Conservation (phyloP, 1,140 invertebrate species). For the Trialeurodes vaporariorum region DNA sequence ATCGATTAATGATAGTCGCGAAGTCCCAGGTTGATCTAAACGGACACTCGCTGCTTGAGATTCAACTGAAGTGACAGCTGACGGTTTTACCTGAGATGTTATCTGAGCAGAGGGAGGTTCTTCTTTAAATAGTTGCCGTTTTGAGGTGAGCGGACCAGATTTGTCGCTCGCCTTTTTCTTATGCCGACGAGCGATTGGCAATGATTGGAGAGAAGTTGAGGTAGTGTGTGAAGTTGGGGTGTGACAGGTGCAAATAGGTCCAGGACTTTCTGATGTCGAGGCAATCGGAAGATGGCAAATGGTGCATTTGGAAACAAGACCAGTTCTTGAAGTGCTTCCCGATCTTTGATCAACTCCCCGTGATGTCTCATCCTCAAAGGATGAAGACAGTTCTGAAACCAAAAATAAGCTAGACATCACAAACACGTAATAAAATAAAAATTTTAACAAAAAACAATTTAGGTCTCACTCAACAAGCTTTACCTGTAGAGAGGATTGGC, state of each 20-base stretch:
- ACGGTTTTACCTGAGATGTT: not conserved
- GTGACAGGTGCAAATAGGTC: not conserved
- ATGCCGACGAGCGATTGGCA: not conserved
- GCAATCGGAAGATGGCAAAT: not conserved
- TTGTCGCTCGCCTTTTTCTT: not conserved
- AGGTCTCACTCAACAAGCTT: too few species aligned
- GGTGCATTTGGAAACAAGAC: not conserved
- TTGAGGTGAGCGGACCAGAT: not conserved
- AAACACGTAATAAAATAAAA: too few species aligned
- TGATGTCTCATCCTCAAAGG: not conserved
- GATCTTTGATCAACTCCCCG: not conserved
- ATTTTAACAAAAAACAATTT: too few species aligned
- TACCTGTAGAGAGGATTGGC: too few species aligned
- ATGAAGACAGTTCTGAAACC: not conserved
- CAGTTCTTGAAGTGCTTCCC: not conserved
- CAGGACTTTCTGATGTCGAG: not conserved
- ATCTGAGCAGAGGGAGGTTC: not conserved
- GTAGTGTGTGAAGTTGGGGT: not conserved
- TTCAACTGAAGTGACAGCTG: not conserved
- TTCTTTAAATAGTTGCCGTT: constrained; percentile 19
- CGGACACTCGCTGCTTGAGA: not conserved
- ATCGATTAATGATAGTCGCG: not conserved
- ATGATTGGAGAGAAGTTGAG: not conserved
- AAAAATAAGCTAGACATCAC: too few species aligned
- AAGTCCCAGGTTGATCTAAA: not conserved